Evolutionary conservation across 1,140 invertebrate species (phyloP).

Genomic region (Pogonomyrmex californicus): DNA sequence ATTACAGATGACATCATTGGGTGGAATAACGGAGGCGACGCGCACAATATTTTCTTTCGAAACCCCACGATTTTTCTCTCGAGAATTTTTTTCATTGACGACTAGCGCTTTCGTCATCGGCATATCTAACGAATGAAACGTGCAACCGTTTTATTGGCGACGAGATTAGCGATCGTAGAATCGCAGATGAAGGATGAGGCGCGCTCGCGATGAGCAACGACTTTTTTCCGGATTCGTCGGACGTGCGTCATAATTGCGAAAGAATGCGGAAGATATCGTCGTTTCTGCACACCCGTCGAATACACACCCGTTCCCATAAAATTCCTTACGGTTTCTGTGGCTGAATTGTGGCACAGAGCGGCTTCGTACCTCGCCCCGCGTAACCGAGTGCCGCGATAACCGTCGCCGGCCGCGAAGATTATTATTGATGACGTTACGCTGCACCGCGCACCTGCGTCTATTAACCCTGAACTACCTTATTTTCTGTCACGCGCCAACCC

Average conservation of each 20-base stretch:
- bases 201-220: neutral
- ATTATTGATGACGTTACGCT: constrained; percentile 63
- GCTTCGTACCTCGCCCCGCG: constrained; percentile 56
- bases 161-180: constrained; percentile 12
- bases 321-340: constrained; percentile 83
- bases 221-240: neutral
- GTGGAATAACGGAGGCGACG: neutral
- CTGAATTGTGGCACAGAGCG: constrained; percentile 75
- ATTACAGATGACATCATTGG: neutral
- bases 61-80: neutral
- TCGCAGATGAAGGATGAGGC: neutral
- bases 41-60: neutral
- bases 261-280: constrained; percentile 65
- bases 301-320: constrained; percentile 80
- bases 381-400: constrained; percentile 68
- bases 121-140: neutral
- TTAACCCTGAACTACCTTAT: constrained; percentile 16
- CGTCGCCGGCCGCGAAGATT: constrained; percentile 36
- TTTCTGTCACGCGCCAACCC: neutral
- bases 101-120: neutral
- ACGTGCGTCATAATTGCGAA: constrained; percentile 53
- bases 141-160: neutral
- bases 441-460: constrained; percentile 3
- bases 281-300: constrained; percentile 42
- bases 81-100: neutral